Base-by-base conservation (phyloP, 2,888 invertebrate genomes). In the Stegophylla sp. region DNA sequence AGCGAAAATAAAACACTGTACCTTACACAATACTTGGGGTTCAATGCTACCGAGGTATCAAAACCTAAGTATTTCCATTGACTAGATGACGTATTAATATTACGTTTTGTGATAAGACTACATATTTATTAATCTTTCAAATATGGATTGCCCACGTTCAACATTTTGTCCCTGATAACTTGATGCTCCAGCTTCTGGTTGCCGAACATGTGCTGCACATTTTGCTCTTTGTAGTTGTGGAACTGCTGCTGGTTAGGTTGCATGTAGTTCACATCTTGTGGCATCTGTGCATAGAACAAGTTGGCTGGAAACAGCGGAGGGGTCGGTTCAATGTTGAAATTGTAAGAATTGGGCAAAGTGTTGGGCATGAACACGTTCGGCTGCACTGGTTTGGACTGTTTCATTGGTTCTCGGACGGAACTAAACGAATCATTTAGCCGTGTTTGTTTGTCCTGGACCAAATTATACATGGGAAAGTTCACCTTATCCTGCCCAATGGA, bases 31-130 rank as follows among this genome's bases (percentile, higher is more conserved):
- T 79, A 79, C 69, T 69, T 71, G 79, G 79, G 79, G 41, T 79
- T 79, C 79, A 79, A 79, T 79, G 79, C 79, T 79, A 79, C 79
- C 59, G 79, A 79, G 79, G 79, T 79, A 79, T 79, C 79, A 51
- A 79, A 79, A 79, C 79, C 79, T 79, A 79, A 79, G 79, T 79
- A 79, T 79, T 79, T 79, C 26, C 79, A 79, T 79, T 79, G 79
- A 79, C 79, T 79, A 79, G 79, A 79, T 71, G 79, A 79, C 61
- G 61, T 71, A 79, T 79, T 71, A 77, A 77, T 67, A 79, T 71
- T 79, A 79, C 79, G 61, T 63, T 69, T 67, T 77, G 77, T 77
- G 77, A 67, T 77, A 77, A 77, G 69, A 79, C 79, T 79, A 79
- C 79, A 69, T 41, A 77, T 56, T 66, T 2, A 71, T 79, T 79